These are phyloP conservation scores for Coregonus sp. DNA, from an alignment of 2,797 vertebrate genomes.

Conservation along the genomic window DNA sequence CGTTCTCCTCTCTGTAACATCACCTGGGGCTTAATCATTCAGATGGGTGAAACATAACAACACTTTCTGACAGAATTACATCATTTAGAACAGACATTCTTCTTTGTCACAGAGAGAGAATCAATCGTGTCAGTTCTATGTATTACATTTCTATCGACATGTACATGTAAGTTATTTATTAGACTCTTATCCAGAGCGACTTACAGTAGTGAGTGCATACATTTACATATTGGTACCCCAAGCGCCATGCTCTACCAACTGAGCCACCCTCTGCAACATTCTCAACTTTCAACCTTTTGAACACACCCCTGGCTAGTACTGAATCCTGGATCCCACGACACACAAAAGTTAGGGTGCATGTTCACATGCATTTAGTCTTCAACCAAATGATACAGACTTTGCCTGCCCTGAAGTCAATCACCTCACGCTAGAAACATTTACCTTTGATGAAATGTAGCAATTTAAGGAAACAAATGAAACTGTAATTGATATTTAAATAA, in stretches of 20 bases:
- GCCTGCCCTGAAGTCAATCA: slow-evolving; percentile 35
- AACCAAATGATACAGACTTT: slow-evolving; percentile 24
- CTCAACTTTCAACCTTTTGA: background rate
- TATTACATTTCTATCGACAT: background rate
- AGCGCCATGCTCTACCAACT: too few species aligned
- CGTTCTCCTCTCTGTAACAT: background rate
- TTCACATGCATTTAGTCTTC: background rate
- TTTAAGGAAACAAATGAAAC: slow-evolving; percentile 59
- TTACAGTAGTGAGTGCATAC: too few species aligned
- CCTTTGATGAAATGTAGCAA: slow-evolving; percentile 51
- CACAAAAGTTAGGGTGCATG: background rate
- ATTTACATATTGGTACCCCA: too few species aligned
- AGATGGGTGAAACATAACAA: background rate
- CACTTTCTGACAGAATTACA: background rate
- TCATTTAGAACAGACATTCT: background rate
- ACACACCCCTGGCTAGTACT: background rate
- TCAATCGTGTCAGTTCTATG: background rate
- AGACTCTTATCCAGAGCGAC: too few species aligned
- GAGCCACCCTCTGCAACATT: background rate
- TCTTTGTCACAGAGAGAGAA: background rate
- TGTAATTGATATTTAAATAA: slow-evolving; percentile 66
- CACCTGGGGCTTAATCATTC: background rate
- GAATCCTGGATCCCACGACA: background rate
- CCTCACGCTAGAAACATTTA: slow-evolving; percentile 38
- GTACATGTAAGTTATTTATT: too few species aligned